Base-by-base conservation (phyloP, 53 echinoderm and acorn worm species). In the Stichopus horrens region DNA sequence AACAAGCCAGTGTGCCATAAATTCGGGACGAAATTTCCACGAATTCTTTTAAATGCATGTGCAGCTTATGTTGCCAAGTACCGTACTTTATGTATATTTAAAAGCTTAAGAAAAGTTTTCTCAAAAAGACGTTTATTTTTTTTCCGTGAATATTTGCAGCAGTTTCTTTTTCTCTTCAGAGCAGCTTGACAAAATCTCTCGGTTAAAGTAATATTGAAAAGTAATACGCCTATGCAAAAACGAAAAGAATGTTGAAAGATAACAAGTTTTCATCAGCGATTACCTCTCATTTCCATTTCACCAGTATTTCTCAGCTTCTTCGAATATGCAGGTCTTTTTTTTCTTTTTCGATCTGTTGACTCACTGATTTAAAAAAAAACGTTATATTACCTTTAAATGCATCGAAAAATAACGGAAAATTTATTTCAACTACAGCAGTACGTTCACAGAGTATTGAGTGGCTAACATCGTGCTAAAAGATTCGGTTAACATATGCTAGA, bases 181-280 rank as follows among this genome's bases (percentile, higher is more conserved):
- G 71, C 71, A 71, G 71, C 71, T 21, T 71, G 71, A 71, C n/a
- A 7, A 14, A n/a, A 71, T 71, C 71, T 71, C n/a, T n/a, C 71
- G n/a, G 19, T n/a, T 71, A 71, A 71, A 18, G 19, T 59, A 11
- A 59, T 9, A 9, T 59, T 59, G 71, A 20, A 20, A 71, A 71
- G 18, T 21, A 71, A n/a, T 71, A 59, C 2, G 37, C 37, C 37
- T 37, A 37, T 37, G 37, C 37, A 37, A 37, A 37, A 0, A 37
- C 37, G 37, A 37, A 37, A 37, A 37, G 37, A 37, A 37, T 37
- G 37, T 0, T 37, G 37, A 2, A 37, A 37, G 37, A 37, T 37
- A 59, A 9, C 11, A 9, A 59, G 59, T 2, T 59, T 59, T 11
- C 59, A 9, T 9, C 11, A 2, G 8, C 59, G 8, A 59, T 59